These are phyloP conservation scores for Charanyca ferruginea DNA, from an alignment of 2,888 invertebrate species.

Conservation along the genomic window DNA sequence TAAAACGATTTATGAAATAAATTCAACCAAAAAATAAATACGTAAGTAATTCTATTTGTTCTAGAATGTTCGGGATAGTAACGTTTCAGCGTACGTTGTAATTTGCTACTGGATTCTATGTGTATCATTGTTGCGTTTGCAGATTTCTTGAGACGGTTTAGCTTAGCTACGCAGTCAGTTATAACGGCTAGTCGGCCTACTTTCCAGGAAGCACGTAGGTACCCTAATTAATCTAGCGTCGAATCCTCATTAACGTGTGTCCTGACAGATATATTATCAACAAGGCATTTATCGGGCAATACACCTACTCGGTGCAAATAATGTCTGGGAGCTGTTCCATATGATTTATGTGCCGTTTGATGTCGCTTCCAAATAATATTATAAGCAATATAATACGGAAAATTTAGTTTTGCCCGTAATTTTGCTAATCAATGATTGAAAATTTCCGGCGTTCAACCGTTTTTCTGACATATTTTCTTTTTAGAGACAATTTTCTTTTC, in stretches of 20 bases:
- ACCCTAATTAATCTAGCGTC: conserved; percentile 74
- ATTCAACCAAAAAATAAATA: conserved; percentile 39
- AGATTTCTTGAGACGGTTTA: conserved; percentile 28
- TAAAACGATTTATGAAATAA: conserved; percentile 32
- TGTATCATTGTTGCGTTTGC: conserved; percentile 42
- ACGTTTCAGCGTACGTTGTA: conserved; percentile 28
- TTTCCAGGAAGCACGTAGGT: conserved; percentile 68
- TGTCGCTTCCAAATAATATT: conserved; percentile 68
- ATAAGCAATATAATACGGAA: conserved; percentile 35
- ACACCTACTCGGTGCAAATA: conserved; percentile 57
- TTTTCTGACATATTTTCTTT: conserved; percentile 19
- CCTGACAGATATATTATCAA: conserved; percentile 80
- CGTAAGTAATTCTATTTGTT: conserved; percentile 25
- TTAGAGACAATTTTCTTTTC: neutral
- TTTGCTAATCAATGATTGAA: conserved; percentile 26
- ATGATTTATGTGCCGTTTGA: conserved; percentile 75
- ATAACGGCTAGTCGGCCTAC: conserved; percentile 52
- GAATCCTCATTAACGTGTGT: conserved; percentile 75
- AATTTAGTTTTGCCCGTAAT: conserved; percentile 18
- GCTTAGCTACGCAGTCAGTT: conserved; percentile 21
- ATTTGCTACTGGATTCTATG: conserved; percentile 37
- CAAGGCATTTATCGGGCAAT: conserved; percentile 70
- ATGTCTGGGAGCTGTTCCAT: conserved; percentile 53
- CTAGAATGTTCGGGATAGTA: conserved; percentile 34
- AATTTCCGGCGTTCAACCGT: conserved; percentile 30